Percentiles rank a stretch among this genome's conserved stretches.
Evolutionary conservation across 1,140 invertebrate species (phyloP).

Genomic region (Pollicipes pollicipes): DNA sequence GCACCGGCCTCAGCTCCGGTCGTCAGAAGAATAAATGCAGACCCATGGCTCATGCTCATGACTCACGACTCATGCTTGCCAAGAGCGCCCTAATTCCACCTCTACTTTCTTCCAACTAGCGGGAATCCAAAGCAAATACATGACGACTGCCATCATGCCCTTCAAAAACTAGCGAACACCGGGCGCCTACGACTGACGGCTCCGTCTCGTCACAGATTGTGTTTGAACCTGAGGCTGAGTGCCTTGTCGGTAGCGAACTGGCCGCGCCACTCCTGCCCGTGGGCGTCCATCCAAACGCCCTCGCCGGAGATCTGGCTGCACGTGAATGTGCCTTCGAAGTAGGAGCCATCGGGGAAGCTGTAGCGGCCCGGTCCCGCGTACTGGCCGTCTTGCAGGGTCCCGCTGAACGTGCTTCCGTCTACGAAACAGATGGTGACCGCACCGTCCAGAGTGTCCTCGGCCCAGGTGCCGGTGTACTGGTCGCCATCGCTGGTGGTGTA

Average conservation of each 20-base stretch:
- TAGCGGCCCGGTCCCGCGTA: neutral
- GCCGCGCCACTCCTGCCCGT: neutral
- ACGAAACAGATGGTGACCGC: neutral
- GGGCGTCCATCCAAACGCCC: neutral
- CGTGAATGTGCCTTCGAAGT: neutral
- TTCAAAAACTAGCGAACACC: too few relatives aligned
- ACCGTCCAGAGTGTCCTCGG: neutral
- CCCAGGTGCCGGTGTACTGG: neutral
- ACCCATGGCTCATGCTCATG: too few relatives aligned
- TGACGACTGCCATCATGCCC: too few relatives aligned
- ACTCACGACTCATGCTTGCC: too few relatives aligned
- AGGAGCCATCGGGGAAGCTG: neutral
- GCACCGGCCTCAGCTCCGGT: too few relatives aligned
- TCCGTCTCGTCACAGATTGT: neutral
- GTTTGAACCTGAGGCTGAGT: constrained; percentile 3
- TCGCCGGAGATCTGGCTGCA: neutral
- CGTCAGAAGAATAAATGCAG: too few relatives aligned
- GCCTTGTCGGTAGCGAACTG: neutral
- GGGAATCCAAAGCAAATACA: too few relatives aligned
- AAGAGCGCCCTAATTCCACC: too few relatives aligned
- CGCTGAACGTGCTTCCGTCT: neutral
- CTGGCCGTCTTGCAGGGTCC: neutral
- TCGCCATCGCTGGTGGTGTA: neutral
- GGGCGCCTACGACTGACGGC: too few relatives aligned
- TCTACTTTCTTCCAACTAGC: too few relatives aligned